phyloP scores from a whole-genome alignment of 2,888 invertebrate species.

The Athalia rosae region DNA sequence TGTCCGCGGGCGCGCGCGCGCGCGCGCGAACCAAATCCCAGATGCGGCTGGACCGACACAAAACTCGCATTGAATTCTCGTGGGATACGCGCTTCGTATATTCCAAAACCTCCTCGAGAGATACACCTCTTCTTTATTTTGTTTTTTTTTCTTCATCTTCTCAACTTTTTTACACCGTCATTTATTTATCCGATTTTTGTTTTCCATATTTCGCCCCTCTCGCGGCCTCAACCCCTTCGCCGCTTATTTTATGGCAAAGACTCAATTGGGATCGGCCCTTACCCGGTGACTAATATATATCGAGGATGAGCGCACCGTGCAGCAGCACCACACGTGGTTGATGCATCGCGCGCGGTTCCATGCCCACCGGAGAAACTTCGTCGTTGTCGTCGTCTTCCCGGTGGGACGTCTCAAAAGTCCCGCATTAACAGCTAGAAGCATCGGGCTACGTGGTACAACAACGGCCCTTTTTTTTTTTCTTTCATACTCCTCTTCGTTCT shows the following conservation, averaged over 20 bases:
- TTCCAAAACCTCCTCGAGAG: too few species aligned
- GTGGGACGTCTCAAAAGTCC: conserved; percentile 60
- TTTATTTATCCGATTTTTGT: too few species aligned
- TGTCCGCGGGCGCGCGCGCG: conserved; percentile 59
- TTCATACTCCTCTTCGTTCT: too few species aligned
- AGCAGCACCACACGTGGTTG: conserved; percentile 77
- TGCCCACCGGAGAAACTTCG: conserved; percentile 67
- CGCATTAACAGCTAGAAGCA: background rate
- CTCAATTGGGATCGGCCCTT: conserved; percentile 77
- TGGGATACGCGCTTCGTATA: too few species aligned
- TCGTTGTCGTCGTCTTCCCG: conserved; percentile 65
- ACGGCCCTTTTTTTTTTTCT: too few species aligned
- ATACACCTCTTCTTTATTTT: too few species aligned
- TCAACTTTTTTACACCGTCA: too few species aligned
- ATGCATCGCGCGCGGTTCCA: conserved; percentile 75
- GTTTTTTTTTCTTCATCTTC: too few species aligned
- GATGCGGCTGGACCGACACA: too few species aligned
- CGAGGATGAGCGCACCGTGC: conserved; percentile 71
- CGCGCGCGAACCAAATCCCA: conserved; percentile 49
- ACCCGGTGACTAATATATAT: conserved; percentile 81
- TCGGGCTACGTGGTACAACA: too few species aligned
- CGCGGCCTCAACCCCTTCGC: conserved; percentile 76
- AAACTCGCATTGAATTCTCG: too few species aligned
- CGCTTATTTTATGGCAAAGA: conserved; percentile 72
- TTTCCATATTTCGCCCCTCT: conserved; percentile 50